Conservation (phyloP, 2,888 invertebrate species). For the Myathropa florea region DNA sequence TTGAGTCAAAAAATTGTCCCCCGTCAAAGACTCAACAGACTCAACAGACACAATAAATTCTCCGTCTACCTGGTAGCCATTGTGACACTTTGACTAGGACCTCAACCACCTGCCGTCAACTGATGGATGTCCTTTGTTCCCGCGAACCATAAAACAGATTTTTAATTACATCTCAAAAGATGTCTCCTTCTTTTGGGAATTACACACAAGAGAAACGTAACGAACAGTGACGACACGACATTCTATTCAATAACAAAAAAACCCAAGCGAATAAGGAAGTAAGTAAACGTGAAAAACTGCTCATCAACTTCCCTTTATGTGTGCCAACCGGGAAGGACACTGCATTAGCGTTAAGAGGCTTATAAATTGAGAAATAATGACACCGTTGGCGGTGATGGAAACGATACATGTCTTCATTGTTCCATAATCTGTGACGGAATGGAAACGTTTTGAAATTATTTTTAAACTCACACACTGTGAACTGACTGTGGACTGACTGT, state of each 20-base stretch:
- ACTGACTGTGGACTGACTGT: background rate
- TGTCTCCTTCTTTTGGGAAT: background rate
- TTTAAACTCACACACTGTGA: background rate
- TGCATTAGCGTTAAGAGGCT: slow-evolving; percentile 12
- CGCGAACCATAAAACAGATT: background rate
- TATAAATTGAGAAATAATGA: slow-evolving; percentile 3
- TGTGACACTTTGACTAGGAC: background rate
- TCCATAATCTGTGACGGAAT: background rate
- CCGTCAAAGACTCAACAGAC: too few relatives aligned
- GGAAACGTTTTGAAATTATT: background rate
- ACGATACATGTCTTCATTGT: background rate
- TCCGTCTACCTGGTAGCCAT: background rate
- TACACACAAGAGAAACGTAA: background rate
- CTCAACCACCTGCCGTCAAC: background rate
- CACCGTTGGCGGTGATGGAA: background rate
- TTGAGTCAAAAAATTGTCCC: too few relatives aligned
- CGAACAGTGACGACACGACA: background rate
- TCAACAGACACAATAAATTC: too few relatives aligned
- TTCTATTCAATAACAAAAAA: background rate
- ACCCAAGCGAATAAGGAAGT: background rate
- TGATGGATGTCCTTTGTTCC: background rate
- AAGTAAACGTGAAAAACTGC: background rate
- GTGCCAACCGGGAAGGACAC: background rate
- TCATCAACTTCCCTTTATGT: background rate
- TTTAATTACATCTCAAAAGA: background rate